A percentile compares a stretch with the other conserved stretches of the same genome.
Evolutionary conservation across 1,140 invertebrate genomes (phyloP).

Genomic region (Euura lappo): DNA sequence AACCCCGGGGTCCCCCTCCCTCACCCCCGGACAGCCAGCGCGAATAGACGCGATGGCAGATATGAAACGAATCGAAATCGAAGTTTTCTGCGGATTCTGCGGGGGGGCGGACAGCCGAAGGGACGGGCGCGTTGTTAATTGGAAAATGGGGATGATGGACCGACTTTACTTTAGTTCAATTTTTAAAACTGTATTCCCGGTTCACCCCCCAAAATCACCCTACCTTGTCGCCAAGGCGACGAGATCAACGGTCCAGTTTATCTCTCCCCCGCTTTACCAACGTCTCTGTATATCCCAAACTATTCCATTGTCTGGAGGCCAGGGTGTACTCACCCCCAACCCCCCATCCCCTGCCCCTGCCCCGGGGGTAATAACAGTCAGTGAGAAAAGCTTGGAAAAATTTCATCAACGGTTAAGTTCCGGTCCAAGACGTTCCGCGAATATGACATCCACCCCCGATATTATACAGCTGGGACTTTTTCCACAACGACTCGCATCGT

Average conservation of each 20-base stretch:
- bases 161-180: not conserved
- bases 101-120: not conserved
- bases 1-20: not conserved
- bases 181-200: not conserved
- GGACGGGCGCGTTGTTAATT: not conserved
- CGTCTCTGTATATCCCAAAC: not conserved
- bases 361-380: not conserved
- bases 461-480: too few species aligned
- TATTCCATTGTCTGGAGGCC: not conserved
- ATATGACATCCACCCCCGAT: not conserved
- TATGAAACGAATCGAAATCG: constrained; percentile 1
- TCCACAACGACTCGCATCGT: too few species aligned
- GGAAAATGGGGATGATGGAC: constrained; percentile 2
- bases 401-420: not conserved
- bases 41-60: not conserved
- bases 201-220: not conserved
- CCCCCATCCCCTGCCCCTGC: not conserved
- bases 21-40: too few species aligned
- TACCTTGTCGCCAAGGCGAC: too few species aligned
- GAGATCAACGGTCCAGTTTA: too few species aligned
- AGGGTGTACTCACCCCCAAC: not conserved
- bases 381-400: constrained; percentile 2
- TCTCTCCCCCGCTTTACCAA: not conserved
- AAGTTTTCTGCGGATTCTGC: not conserved
- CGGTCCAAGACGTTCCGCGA: not conserved